Evolutionary conservation across 1,140 invertebrate species (phyloP).

Genomic region (Ceratoteleas bidentatus): DNA sequence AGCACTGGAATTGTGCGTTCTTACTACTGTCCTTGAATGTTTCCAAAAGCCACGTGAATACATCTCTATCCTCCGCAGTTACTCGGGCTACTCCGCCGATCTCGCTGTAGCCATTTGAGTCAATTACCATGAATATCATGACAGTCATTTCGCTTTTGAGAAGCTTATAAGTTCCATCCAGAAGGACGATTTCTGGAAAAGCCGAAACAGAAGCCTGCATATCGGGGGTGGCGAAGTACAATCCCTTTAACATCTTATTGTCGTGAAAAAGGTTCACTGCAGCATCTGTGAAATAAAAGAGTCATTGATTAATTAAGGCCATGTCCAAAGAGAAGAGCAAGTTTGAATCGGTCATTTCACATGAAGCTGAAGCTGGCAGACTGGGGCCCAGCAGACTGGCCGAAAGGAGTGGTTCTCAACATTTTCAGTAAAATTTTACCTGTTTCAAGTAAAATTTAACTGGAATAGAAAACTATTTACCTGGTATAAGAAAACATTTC

Average conservation of each 20-base stretch:
- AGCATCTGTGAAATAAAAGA: constrained; percentile 12
- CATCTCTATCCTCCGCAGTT: not conserved
- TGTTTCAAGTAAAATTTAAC: too few relatives aligned
- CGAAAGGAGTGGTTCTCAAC: too few relatives aligned
- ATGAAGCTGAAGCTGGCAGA: too few relatives aligned
- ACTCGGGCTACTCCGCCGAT: not conserved
- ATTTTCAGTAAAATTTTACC: too few relatives aligned
- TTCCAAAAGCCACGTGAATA: constrained; percentile 1
- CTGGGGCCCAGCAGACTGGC: too few relatives aligned
- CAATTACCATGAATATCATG: constrained; percentile 41
- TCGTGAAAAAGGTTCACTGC: constrained; percentile 13
- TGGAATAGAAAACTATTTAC: too few relatives aligned
- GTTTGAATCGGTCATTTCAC: too few relatives aligned
- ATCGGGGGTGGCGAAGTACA: constrained; percentile 24
- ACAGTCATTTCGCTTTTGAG: constrained; percentile 29
- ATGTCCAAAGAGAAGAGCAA: too few relatives aligned
- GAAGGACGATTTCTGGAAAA: constrained; percentile 33
- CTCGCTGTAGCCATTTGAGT: constrained; percentile 25
- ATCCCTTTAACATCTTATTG: constrained; percentile 14
- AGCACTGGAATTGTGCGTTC: not conserved
- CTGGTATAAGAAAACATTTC: too few relatives aligned
- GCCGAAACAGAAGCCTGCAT: constrained; percentile 27
- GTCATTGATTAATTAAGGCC: too few relatives aligned
- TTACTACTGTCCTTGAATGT: not conserved
- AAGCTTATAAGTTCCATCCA: constrained; percentile 51